Base-by-base conservation (phyloP, 2,888 invertebrate genomes). In the Anthrax anthrax region DNA sequence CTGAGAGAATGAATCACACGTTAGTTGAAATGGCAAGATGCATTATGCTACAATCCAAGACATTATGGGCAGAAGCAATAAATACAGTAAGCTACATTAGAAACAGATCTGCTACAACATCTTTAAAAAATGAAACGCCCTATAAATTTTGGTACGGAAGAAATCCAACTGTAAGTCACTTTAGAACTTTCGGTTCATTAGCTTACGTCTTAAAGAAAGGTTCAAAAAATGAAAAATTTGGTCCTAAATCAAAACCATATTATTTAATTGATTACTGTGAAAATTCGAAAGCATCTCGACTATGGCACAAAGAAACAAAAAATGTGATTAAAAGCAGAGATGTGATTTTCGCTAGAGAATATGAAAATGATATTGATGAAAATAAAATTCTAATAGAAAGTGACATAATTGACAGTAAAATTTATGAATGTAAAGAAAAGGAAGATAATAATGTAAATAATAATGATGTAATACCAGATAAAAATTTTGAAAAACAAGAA, bases 171-270 rank as follows among this genome's bases (percentile, higher is more conserved):
- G 37, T 37, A 1, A 37, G 8, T 8, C 2, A 18, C 10, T 18
- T 18, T 4, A 37, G 18, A 37, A 18, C 17, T 10, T 37, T 37
- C 17, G 37, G 37, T 9, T 2, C 18, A 39, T 3, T 19, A 19
- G 39, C 5, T 3, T 39, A 39, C 17, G 39, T 39, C 13, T 14
- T 39, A 39, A 3, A 18, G 12, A 37, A 37, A 3, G 18, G 12
- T 12, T n/a, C 17, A 3, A 18, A 6, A 8, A 19, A 53, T 43
- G 50, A 17, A 18, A 54, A 53, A 43, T 39, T 39, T 13, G 47
- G 45, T 40, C 8, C 46, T 18, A 52, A 47, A 39, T 50, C 47
- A 6, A 17, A 43, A 42, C 37, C 44, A 27, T 16, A 14, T 37
- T 19, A 34, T 18, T 37, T 37, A 16, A n/a, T 37, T 1, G 37